Percentiles rank a stretch among this genome's conserved stretches.
Evolutionary conservation across 2,113 vertebrate species (phyloP).

Genomic region (Rhinichthys klamathensis): DNA sequence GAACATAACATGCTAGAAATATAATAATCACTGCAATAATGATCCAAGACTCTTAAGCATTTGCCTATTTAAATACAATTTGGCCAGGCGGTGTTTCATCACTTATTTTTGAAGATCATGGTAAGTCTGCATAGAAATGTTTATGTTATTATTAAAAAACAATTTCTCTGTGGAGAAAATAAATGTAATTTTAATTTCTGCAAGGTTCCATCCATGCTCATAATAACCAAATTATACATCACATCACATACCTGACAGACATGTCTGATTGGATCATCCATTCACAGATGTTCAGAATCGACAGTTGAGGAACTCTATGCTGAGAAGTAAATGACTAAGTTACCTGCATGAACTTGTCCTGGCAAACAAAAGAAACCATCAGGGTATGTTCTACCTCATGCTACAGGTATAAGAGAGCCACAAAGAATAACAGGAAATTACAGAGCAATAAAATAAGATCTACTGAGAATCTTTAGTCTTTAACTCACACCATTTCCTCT

Average conservation of each 20-base stretch:
- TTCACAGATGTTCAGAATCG: not conserved
- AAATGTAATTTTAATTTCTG: not conserved
- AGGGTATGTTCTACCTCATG: not conserved
- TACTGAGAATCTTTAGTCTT: not conserved
- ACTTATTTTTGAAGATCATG: too few relatives aligned
- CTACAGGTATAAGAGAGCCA: not conserved
- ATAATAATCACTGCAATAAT: too few relatives aligned
- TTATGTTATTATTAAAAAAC: too few relatives aligned
- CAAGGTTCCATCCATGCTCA: not conserved
- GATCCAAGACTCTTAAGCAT: too few relatives aligned
- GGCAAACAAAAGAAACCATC: not conserved
- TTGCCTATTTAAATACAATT: too few relatives aligned
- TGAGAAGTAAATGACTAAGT: not conserved
- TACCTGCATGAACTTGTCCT: constrained; percentile 20
- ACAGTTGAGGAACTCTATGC: not conserved
- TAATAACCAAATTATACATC: not conserved
- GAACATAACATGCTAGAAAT: too few relatives aligned
- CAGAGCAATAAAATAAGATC: not conserved
- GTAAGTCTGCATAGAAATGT: too few relatives aligned
- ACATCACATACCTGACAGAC: not conserved
- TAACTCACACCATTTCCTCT: constrained; percentile 60
- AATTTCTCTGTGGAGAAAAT: not conserved
- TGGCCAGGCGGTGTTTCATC: too few relatives aligned
- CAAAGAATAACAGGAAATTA: constrained; percentile 24
- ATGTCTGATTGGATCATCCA: not conserved